Evolutionary conservation across 1,140 invertebrate species (phyloP), one percentile per base, ranked within the genome.

Genomic region (Drosophila trapezifrons): DNA sequence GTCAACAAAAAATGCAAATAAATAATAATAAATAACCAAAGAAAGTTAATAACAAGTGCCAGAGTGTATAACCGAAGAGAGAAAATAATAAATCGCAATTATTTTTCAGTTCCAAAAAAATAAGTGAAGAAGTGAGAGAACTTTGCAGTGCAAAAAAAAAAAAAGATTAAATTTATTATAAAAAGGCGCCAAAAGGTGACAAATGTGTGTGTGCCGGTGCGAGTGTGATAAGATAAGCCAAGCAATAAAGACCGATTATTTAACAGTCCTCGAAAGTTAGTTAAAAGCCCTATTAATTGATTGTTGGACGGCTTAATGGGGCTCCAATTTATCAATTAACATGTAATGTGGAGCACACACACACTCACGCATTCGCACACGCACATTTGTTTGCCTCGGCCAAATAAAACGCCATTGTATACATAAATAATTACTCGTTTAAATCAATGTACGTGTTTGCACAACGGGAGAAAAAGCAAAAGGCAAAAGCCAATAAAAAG

Each of bases 361-460:
- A 43, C 17, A 60, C 46, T 22, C n/a, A 10, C 35, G 42, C 38
- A n/a, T 45, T 9, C 60, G n/a, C 35, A 46, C 49, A 43, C 20
- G 13, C 38, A 45, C 40, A 51, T 65, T 37, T 58, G 73, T 70
- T 78, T 63, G 74, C 55, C 38, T 59, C 13, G 20, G 13, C 47
- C 18, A 49, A 51, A 43, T 66, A 58, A 45, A 56, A 55, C 18
- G 37, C 13, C 42, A 62, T 64, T 59, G 54, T 45, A 57, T 57
- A 47, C 35, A 46, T 40, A 57, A 77, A 70, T 62, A 67, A 67
- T 76, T 56, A 29, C 27, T 56, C 20, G 47, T 22, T 32, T 46
- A 57, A 57, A 77, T 69, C 62, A 78, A 64, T 52, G 37, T 60
- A 47, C 35, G 76, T 73, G 70, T 78, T 40, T 58, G 57, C 58